Evolutionary conservation across 2,888 invertebrate species (phyloP).

Genomic region (Hydriomena furcata): DNA sequence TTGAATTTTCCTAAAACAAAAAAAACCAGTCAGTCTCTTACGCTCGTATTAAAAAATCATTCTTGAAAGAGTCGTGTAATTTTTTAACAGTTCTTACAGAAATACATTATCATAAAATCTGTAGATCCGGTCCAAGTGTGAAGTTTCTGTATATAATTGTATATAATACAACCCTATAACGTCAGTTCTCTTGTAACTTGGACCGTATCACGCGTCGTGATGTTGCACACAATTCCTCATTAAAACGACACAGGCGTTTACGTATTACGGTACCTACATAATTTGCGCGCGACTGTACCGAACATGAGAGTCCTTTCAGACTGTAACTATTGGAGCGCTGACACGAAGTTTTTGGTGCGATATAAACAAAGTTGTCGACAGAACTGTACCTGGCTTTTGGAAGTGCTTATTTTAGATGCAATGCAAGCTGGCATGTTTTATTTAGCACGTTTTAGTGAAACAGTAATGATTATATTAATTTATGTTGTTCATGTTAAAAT

Average conservation of each 20-base stretch:
- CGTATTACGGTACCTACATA: slow-evolving; percentile 46
- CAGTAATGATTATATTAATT: slow-evolving; percentile 1
- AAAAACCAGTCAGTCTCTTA: too few relatives aligned
- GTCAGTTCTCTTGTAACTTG: slow-evolving; percentile 24
- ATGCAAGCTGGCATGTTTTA: slow-evolving; percentile 2
- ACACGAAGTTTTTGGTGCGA: slow-evolving; percentile 15
- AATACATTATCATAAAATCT: too few relatives aligned
- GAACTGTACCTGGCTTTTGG: slow-evolving; percentile 17
- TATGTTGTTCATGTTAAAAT: background rate
- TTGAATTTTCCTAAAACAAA: too few relatives aligned
- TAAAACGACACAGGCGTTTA: slow-evolving; percentile 57
- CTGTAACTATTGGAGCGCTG: slow-evolving; percentile 20
- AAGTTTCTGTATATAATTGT: too few relatives aligned
- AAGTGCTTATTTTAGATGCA: slow-evolving; percentile 17
- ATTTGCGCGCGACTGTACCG: slow-evolving; percentile 44
- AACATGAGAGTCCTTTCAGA: slow-evolving; percentile 16
- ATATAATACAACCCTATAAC: background rate
- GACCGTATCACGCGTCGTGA: slow-evolving; percentile 49
- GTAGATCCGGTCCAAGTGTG: too few relatives aligned
- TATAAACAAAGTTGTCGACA: slow-evolving; percentile 18
- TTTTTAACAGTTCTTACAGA: too few relatives aligned
- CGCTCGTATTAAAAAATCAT: too few relatives aligned
- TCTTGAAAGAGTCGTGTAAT: too few relatives aligned
- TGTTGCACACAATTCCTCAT: slow-evolving; percentile 77
- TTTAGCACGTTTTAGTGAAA: slow-evolving; percentile 9